Base-by-base conservation (phyloP, 2,888 invertebrate species). In the Allygus modestus region DNA sequence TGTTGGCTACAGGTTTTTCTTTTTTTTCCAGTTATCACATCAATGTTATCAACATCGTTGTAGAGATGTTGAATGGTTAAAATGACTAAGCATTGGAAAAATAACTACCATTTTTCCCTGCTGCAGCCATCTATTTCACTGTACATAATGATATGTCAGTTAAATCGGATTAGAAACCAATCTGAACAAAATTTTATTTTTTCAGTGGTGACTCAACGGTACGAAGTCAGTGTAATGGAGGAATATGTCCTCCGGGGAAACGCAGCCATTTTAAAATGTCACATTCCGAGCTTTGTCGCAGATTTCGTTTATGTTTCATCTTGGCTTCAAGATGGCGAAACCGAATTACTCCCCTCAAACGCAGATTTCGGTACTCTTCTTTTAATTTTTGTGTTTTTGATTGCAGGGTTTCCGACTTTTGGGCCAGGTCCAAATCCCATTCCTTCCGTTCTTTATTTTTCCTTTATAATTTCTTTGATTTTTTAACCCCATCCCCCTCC, bases 211-310 rank as follows among this genome's bases (percentile, higher is more conserved):
- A 95, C 96, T 89, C 97, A 97, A 93, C 93, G 94, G 88, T 97
- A 97, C 92, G 95, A 94, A 90, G 95, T 97, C 89, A 97, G 97
- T 93, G 95, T 97, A 89, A 96, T 97, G 96, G 97, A 97, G 91
- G 97, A 97, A 92, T 96, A 97, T 91, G 96, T 97, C 88, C 93
- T 97, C 89, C 94, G 95, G 90, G 97, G 97, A 89, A 97, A 97
- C 92, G 95, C 97, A 89, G 97, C 96, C 89, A 95, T 97, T 91
- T 93, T 97, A 90, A 97, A 97, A 93, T 97, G 97, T 92, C 96
- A 97, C 92, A 97, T 97, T 91, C 97, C 97, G 89, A 96, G 96
- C 92, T 97, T 97, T 92, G 97, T 97, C 88, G 96, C 96, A 89
- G 97, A 97, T 92, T 97, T 96, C 91, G 96, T 97, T 89, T 93